Base-by-base conservation (phyloP, 2,113 vertebrate genomes). In the Rhipidura dahli region DNA sequence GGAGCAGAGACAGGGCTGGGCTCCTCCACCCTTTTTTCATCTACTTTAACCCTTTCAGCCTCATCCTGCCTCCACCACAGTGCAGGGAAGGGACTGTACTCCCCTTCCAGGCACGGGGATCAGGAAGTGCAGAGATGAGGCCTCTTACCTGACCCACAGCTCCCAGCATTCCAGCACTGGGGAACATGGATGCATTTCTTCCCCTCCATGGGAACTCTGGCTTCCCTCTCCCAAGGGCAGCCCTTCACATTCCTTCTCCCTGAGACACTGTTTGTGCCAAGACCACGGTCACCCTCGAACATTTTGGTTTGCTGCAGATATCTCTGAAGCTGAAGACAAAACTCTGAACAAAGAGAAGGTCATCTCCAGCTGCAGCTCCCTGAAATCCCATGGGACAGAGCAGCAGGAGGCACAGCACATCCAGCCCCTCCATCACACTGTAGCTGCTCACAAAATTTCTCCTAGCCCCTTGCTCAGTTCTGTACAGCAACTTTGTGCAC, bases 211-310 rank as follows among this genome's bases (percentile, higher is more conserved):
- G 10, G 24, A 54, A 9, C 13, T 27, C 39, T 47, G 50, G 16
- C 20, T 44, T 47, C 42, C 15, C 54, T 37, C 7, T 72, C n/a
- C 20, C 33, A 1, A 26, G n/a, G 49, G 27, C 79, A 88, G 53
- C 28, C 33, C 1, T 15, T 56, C 23, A 1, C 19, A 22, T 10
- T 5, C 0, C 63, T 65, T 73, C 59, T 53, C 79, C 75, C 49
- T 0, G 0, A 23, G 35, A 54, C 6, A 9, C 1, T 9, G 13
- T 28, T 49, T 57, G 86, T 50, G 37, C 35, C 13, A 2, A 31
- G 75, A 39, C 57, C 61, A 57, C 0, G 1, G 0, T 33, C 4
- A 15, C 59, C 75, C 53, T 64, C 9, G 2, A 57, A 19, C 27
- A 27, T 60, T 78, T 39, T 21, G 2, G 33, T 23, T 64, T 31